These are phyloP conservation scores for Pavo muticus DNA, from an alignment of 2,113 vertebrate genomes.

Conservation along the genomic window DNA sequence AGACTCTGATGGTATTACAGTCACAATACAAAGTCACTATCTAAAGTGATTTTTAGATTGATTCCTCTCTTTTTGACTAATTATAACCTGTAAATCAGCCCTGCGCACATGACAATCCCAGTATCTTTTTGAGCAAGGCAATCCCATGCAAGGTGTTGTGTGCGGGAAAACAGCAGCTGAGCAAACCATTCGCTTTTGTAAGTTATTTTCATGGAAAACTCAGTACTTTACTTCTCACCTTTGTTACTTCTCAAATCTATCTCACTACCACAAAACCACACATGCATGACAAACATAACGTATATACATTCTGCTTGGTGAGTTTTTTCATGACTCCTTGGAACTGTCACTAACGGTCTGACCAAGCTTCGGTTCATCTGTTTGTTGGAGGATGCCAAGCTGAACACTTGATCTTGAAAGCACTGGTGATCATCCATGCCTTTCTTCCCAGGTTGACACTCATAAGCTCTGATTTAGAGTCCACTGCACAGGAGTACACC, in stretches of 20 bases:
- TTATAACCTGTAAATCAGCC: neutral
- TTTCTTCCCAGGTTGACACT: neutral
- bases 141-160: neutral
- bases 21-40: neutral
- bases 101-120: neutral
- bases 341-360: neutral
- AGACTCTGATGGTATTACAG: neutral
- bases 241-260: neutral
- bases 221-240: neutral
- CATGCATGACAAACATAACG: neutral
- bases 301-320: fast-evolving
- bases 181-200: neutral
- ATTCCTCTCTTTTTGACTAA: neutral
- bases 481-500: neutral
- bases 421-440: neutral
- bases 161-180: neutral
- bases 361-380: neutral
- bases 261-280: neutral
- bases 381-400: neutral
- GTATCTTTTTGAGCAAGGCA: neutral
- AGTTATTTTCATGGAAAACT: neutral
- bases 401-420: neutral
- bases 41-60: neutral
- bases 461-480: neutral
- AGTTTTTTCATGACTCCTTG: neutral